Percentiles rank a stretch among this genome's conserved stretches.
These are phyloP conservation scores for Salminus brasiliensis DNA, from an alignment of 2,113 vertebrate genomes.

Conservation along the genomic window DNA sequence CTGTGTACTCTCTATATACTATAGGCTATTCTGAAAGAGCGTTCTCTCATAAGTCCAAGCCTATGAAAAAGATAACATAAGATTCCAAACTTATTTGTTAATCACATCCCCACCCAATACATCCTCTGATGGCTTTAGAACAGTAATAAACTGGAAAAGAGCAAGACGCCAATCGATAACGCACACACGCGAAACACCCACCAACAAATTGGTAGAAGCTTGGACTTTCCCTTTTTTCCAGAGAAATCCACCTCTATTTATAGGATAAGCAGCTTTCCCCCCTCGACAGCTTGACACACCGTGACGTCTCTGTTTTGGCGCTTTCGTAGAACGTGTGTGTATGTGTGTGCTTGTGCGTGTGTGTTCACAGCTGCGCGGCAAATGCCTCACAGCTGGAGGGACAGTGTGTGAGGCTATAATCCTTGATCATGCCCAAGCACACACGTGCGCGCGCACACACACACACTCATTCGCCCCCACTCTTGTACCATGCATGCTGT, in stretches of 20 bases:
- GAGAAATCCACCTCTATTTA: slow-evolving; percentile 44
- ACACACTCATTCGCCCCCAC: slow-evolving; percentile 28
- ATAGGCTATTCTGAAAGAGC: too few species aligned
- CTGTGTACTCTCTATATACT: too few species aligned
- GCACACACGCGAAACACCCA: background rate
- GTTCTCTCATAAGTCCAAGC: too few species aligned
- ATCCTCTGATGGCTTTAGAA: background rate
- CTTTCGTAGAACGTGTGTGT: slow-evolving; percentile 18
- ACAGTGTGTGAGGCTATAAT: slow-evolving; percentile 47
- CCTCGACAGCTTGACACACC: slow-evolving; percentile 34
- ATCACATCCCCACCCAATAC: background rate
- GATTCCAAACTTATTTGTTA: too few species aligned
- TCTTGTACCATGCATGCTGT: slow-evolving; percentile 41
- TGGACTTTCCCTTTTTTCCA: slow-evolving; percentile 11
- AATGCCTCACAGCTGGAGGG: slow-evolving; percentile 52
- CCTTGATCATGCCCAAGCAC: slow-evolving; percentile 50
- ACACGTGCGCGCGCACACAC: slow-evolving; percentile 18
- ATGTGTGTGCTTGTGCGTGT: slow-evolving; percentile 33
- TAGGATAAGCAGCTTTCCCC: slow-evolving; percentile 40
- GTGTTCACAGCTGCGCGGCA: slow-evolving; percentile 45
- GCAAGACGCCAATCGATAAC: background rate
- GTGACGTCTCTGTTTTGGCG: slow-evolving; percentile 48
- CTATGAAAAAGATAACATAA: too few species aligned
- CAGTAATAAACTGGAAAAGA: background rate
- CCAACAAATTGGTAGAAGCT: background rate